Evolutionary conservation across 2,888 invertebrate species (phyloP), one percentile per base, ranked within the genome.

Genomic region (Taphrorychus bicolor): DNA sequence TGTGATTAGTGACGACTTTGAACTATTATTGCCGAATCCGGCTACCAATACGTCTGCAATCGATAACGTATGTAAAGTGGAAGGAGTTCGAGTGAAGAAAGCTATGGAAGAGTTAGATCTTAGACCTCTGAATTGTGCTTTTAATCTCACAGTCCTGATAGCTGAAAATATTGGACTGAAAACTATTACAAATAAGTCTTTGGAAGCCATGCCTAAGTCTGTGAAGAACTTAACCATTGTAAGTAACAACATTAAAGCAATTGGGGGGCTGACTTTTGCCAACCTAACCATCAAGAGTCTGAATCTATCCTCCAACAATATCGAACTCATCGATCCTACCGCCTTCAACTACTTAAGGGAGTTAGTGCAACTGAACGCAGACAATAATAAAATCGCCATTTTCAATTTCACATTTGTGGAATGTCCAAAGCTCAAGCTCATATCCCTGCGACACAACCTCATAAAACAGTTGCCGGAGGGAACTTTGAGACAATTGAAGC

Each of bases 291-390:
- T 78, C 21, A 69, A 70, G 54, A 69, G 73, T 42, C 67, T 79
- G 52, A 76, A 79, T 64, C 65, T 79, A 16, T 73, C 76, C 5
- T 60, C 72, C 48, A 79, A 79, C 63, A 73, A 74, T 45, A 73
- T 79, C 16, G 59, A 73, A 18, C 71, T 69, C 11, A 73, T 79
- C 16, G 72, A 71, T 21, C 71, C 75, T 2, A 62, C 70, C 17
- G 77, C 78, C 5, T 79, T 79, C 53, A 74, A 77, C 58, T 72
- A 74, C 62, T 77, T 79, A 75, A 70, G 70, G 3, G 71, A 71
- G 21, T 70, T 78, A 21, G 66, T 68, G 18, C 70, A 53, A 21
- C 48, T 79, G 3, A 72, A 72, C 48, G 63, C 78, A 51, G 77
- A 78, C 60, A 71, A 75, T 65, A 79, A 79, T 62, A 75, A 77